These are phyloP conservation scores for Listronotus oregonensis DNA, from an alignment of 1,140 invertebrate species.

Conservation along the genomic window DNA sequence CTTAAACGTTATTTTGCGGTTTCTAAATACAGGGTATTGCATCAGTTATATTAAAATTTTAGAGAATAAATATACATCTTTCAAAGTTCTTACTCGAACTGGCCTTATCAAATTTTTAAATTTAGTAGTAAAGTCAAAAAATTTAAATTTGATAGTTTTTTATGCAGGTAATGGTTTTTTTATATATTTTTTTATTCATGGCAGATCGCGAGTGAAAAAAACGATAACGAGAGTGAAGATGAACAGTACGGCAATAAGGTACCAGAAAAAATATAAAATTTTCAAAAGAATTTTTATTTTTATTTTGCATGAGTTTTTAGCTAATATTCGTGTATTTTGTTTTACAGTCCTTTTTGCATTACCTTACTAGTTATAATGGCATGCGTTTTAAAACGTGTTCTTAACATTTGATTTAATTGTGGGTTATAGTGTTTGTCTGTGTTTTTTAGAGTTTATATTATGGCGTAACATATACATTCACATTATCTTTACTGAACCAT, in stretches of 20 bases:
- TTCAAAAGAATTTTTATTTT: not conserved
- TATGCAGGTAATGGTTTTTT: too few species aligned
- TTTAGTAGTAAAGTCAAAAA: too few species aligned
- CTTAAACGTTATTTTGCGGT: too few species aligned
- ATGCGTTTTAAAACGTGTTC: not conserved
- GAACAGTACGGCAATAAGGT: conserved; percentile 48
- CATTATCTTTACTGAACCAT: too few species aligned
- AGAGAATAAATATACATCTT: too few species aligned
- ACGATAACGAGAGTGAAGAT: conserved; percentile 42
- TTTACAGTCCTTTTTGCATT: not conserved
- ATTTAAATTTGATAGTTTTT: too few species aligned
- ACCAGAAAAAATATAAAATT: conserved; percentile 15
- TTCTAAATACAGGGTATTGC: too few species aligned
- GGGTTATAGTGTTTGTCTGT: not conserved
- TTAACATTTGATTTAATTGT: not conserved
- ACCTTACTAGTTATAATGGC: not conserved
- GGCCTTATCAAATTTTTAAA: too few species aligned
- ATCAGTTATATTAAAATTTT: too few species aligned
- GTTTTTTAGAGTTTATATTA: not conserved
- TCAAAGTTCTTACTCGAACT: too few species aligned
- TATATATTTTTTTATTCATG: conserved; percentile 20
- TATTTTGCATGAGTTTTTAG: not conserved
- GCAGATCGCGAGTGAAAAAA: conserved; percentile 39
- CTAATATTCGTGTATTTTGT: not conserved
- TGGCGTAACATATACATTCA: not conserved